Evolutionary conservation across 2,797 vertebrate genomes (phyloP).

Genomic region (Miopithecus talapoin): DNA sequence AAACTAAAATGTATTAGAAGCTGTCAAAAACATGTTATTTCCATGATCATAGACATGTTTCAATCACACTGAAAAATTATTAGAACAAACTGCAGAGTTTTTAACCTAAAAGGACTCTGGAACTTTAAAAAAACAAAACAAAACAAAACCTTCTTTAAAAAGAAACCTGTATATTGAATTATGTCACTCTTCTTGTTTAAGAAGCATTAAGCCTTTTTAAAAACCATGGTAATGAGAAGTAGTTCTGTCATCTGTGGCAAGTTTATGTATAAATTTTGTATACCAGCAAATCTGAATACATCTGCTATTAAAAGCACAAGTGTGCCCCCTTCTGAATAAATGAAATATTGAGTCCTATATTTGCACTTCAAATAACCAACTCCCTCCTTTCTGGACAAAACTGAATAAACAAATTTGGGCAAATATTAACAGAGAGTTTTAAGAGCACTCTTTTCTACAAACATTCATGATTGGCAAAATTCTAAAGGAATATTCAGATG

Average conservation of each 20-base stretch:
- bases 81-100: neutral
- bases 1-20: neutral
- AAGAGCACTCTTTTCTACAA: neutral
- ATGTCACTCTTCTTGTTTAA: neutral
- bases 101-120: neutral
- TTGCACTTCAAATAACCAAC: constrained; percentile 50
- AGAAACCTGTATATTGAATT: neutral
- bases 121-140: neutral
- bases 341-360: constrained; percentile 69
- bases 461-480: neutral
- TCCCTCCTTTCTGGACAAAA: neutral
- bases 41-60: neutral
- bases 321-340: constrained; percentile 83
- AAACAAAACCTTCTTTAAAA: neutral
- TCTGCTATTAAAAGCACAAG: constrained; percentile 80
- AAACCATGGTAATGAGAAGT: neutral
- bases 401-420: neutral
- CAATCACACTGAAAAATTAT: neutral
- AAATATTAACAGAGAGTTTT: neutral
- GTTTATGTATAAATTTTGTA: constrained; percentile 18
- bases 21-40: neutral
- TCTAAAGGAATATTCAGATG: neutral
- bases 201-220: constrained; percentile 18
- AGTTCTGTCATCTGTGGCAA: neutral
- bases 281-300: constrained; percentile 62